These are phyloP conservation scores for Paramuricea clavata DNA, from an alignment of 92 coral and sea anemone genomes.

Conservation along the genomic window DNA sequence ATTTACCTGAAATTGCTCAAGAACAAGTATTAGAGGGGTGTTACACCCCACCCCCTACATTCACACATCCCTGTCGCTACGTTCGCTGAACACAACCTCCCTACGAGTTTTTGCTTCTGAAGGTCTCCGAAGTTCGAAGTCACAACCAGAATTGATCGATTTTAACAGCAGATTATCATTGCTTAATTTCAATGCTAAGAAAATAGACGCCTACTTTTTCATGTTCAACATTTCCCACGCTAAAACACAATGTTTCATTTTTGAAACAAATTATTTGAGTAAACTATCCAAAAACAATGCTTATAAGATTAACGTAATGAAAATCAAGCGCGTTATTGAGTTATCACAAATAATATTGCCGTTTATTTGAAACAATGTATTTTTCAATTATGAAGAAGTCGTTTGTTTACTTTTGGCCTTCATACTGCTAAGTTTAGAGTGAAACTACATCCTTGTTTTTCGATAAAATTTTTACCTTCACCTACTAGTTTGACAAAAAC, in stretches of 20 bases:
- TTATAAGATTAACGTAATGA: background rate
- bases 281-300: background rate
- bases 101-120: no score
- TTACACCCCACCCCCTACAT: no score
- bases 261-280: background rate
- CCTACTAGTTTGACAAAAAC: background rate
- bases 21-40: no score
- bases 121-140: no score
- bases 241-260: background rate
- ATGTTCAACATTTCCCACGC: background rate
- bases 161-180: no score
- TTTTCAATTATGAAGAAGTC: background rate
- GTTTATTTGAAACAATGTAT: background rate
- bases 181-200: background rate
- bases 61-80: no score
- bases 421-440: slow-evolving; percentile 18
- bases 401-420: slow-evolving; percentile 5
- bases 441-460: background rate
- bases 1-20: no score
- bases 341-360: background rate
- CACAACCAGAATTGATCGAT: no score
- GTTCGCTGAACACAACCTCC: no score
- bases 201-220: background rate
- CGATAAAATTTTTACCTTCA: no score
- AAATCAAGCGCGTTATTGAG: background rate